A percentile compares a stretch with the other conserved stretches of the same genome.
Evolutionary conservation across 92 coral and sea anemone genomes (phyloP).

Genomic region (Pocillopora meandrina): DNA sequence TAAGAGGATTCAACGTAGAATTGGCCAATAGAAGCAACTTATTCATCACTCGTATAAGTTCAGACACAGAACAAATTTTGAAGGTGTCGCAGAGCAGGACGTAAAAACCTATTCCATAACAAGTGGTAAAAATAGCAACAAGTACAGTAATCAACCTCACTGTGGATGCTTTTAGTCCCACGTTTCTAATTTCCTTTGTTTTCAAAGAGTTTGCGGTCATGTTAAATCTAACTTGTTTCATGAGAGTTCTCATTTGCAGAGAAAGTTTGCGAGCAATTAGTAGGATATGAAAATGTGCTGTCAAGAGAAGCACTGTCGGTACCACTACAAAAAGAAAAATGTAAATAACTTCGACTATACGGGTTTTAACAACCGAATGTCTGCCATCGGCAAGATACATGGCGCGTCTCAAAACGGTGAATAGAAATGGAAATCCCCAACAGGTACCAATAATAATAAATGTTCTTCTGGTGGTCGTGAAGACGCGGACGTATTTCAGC

Average conservation of each 20-base stretch:
- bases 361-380: background rate
- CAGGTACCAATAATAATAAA: background rate
- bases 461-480: background rate
- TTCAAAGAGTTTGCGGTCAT: background rate
- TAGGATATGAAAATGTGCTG: constrained; percentile 12
- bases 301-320: background rate
- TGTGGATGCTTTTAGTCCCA: constrained; percentile 2
- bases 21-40: no score
- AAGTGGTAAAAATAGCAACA: background rate
- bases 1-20: no score
- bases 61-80: no score
- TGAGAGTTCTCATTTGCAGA: background rate
- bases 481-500: constrained; percentile 8
- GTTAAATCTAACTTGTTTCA: constrained; percentile 16
- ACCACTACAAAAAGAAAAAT: constrained; percentile 5
- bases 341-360: background rate
- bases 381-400: background rate
- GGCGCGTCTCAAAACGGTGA: background rate
- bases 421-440: constrained; percentile 21
- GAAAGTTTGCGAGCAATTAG: constrained; percentile 5
- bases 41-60: no score
- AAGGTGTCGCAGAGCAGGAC: no score
- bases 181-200: background rate
- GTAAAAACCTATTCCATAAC: constrained; percentile 6
- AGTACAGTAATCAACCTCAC: background rate